Base-by-base conservation (phyloP, 2,113 vertebrate genomes). In the Uropsilus gracilis region DNA sequence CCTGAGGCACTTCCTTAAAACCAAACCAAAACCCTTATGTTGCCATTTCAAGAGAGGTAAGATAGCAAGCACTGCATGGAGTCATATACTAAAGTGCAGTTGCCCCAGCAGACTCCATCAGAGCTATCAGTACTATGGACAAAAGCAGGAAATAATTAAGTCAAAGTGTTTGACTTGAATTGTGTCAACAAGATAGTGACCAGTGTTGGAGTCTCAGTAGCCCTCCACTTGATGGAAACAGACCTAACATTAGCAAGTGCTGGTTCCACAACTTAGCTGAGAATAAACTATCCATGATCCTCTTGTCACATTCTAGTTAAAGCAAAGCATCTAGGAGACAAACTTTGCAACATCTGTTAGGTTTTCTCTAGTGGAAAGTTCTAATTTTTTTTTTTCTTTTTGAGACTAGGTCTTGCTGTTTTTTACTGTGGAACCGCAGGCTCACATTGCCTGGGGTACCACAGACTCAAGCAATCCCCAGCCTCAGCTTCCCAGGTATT, bases 311-410 rank as follows among this genome's bases (percentile, higher is more conserved):
- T 30, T 71, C n/a, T 17, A 82, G 37, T n/a, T 26, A 50, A 34
- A 55, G 32, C 4, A 24, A 24, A 7, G 11, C 69, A 37, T 78
- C 44, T 57, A 42, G 12, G 48, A 55, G 13, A 34, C 26, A 53
- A 71, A 53, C 11, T 71, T 61, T 34, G 12, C 66, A 80, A 55
- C 61, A 13, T 2, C 24, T 55, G 10, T 66, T 55, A 48, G 44
- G 24, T 68, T 90, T 95, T 90, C 69, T 88, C 30, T 77, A 34
- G 34, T 46, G 63, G 34, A 37, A 89, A 86, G n/a, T 64, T 20
- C 16, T 10, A 0, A 3, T 20, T 64, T 53, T n/a, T n/a, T n/a
- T n/a, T n/a, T n/a, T n/a, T n/a, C n/a, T n/a, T n/a, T n/a, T n/a
- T n/a, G n/a, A n/a, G n/a, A n/a, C n/a, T n/a, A n/a, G n/a, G n/a